A percentile compares a stretch with the other conserved stretches of the same genome.
Evolutionary conservation across 2,888 invertebrate genomes (phyloP).

Genomic region (Ctenicera cuprea): DNA sequence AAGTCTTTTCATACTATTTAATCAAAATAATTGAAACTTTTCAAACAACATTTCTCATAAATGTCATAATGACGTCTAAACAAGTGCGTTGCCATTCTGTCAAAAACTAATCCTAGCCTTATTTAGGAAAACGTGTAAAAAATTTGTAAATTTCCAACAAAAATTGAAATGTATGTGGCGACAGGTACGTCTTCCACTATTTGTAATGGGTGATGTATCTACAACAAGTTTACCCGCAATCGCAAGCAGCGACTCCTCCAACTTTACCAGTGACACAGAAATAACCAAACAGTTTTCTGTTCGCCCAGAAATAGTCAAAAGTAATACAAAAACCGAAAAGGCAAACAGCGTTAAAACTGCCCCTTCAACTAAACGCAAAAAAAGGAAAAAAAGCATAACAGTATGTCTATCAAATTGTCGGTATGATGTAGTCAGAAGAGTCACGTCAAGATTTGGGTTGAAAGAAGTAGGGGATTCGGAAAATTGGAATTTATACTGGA

Average conservation of each 20-base stretch:
- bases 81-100: conserved; percentile 30
- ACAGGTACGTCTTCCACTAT: conserved; percentile 29
- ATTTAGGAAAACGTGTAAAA: conserved; percentile 10
- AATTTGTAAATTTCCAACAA: not conserved
- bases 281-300: not conserved
- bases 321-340: not conserved
- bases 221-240: conserved; percentile 58
- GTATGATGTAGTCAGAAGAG: conserved; percentile 83
- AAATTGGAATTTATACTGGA: conserved; percentile 94
- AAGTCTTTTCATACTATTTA: too few species aligned
- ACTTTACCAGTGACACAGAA: conserved; percentile 27
- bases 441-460: conserved; percentile 83
- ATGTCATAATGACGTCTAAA: conserved; percentile 34
- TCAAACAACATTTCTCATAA: too few species aligned
- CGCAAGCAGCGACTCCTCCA: conserved; percentile 40
- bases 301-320: not conserved
- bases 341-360: not conserved
- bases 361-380: conserved; percentile 41
- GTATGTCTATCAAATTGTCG: conserved; percentile 84
- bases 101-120: conserved; percentile 9
- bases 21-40: too few species aligned
- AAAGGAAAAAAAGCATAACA: conserved; percentile 69
- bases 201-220: conserved; percentile 62
- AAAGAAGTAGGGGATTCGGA: conserved; percentile 87
- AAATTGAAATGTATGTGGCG: conserved; percentile 50